Evolutionary conservation across 2,113 vertebrate species (phyloP), one percentile per base, ranked within the genome.

Genomic region (Tenrec ecaudatus): DNA sequence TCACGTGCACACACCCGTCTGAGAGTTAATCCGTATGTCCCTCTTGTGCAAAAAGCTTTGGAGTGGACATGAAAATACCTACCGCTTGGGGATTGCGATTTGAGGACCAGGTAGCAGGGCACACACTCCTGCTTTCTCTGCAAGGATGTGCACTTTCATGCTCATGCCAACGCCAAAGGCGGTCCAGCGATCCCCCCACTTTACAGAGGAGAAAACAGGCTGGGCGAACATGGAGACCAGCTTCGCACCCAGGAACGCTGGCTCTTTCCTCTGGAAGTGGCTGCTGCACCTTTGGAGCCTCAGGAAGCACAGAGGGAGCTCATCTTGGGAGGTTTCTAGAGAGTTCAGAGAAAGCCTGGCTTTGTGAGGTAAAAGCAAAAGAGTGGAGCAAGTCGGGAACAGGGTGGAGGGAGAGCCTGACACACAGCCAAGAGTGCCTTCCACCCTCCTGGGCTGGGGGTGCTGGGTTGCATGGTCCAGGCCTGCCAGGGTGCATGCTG

Each of bases 401-500:
- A 87, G 29, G 29, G 47, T 40, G n/a, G 19, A 88, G n/a, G 60
- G 75, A 27, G 22, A 89, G 43, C 29, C 23, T 77, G 94, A 89
- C 40, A 29, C 38, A 17, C 64, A 57, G 93, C 77, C 58, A 76
- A 29, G 66, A 89, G 93, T n/a, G 78, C 15, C 29, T 29, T n/a
- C 20, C 92, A 17, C 33, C 27, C 66, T 57, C 68, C 6, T 19
- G 4, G 82, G 38, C 43, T 0, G 22, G 69, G 92, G 92, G 93
- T 53, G 2, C 93, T 93, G 25, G 64, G 77, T 96, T 62, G 76
- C 90, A 76, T 2, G 0, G 80, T 0, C 0, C 82, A 86, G 95
- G 93, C 86, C 80, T 80, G 76, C 0, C 2, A 43, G 23, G 33
- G 88, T 29, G n/a, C 95, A 73, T 93, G 91, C 69, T 31, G 3